Percentiles rank a stretch among this genome's conserved stretches.
Conservation (phyloP, 2,888 invertebrate species). For the Villa cingulata region DNA sequence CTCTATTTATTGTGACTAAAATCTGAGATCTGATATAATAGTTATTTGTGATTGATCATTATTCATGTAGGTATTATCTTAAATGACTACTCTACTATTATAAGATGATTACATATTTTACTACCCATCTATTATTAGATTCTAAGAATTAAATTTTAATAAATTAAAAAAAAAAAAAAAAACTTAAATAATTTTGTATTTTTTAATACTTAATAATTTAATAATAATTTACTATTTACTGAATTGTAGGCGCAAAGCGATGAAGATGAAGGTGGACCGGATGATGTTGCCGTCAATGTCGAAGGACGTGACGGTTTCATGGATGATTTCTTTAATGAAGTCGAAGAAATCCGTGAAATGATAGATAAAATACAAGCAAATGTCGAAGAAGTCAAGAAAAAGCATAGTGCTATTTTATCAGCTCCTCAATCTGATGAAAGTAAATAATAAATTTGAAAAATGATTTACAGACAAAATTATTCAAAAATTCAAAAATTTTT, state of each 20-base stretch:
- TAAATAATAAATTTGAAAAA: constrained; percentile 45
- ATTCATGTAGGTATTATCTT: too few relatives aligned
- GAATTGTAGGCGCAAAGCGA: constrained; percentile 84
- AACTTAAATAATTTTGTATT: too few relatives aligned
- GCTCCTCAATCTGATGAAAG: constrained; percentile 98
- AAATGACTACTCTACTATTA: too few relatives aligned
- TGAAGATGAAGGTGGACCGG: constrained; percentile 87
- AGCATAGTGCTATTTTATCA: constrained; percentile 97
- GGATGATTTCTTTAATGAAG: constrained; percentile 99
- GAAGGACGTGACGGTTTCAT: constrained; percentile 89
- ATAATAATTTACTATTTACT: constrained; percentile 10
- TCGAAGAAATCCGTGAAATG: constrained; percentile 99
- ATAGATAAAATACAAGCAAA: constrained; percentile 99
- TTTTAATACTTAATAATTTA: too few relatives aligned
- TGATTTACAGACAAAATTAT: neutral
- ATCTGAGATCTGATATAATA: too few relatives aligned
- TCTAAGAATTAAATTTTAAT: too few relatives aligned
- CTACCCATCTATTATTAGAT: too few relatives aligned
- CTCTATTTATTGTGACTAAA: too few relatives aligned
- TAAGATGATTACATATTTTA: too few relatives aligned
- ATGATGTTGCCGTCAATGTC: constrained; percentile 91
- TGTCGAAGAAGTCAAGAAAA: constrained; percentile 99
- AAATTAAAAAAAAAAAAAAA: too few relatives aligned
- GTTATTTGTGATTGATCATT: too few relatives aligned
- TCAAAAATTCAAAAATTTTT: neutral